phyloP scores from a whole-genome alignment of 2,888 invertebrate genomes.

The Nemotelus nigrinus region DNA sequence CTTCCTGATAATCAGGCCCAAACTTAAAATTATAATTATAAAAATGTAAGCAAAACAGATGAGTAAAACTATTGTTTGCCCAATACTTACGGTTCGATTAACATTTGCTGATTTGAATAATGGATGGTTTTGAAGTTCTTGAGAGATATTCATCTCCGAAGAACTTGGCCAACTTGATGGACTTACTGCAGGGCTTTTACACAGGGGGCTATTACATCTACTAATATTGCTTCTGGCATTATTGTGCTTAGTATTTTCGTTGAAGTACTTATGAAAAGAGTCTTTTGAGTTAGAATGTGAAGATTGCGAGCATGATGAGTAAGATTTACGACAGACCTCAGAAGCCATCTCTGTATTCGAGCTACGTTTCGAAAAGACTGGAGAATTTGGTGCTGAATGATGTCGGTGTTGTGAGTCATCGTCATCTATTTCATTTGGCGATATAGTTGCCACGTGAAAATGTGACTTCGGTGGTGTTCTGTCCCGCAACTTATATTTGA shows the following conservation, averaged over 20 bases:
- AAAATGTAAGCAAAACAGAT: no score
- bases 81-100: constrained; percentile 71
- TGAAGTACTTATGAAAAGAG: constrained; percentile 57
- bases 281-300: constrained; percentile 62
- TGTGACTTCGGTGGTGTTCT: constrained; percentile 58
- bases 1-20: no score
- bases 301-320: constrained; percentile 53
- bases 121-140: constrained; percentile 69
- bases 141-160: constrained; percentile 66
- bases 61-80: no score
- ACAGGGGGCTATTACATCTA: constrained; percentile 57
- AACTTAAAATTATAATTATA: no score
- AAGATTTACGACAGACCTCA: constrained; percentile 46
- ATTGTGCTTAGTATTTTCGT: constrained; percentile 52
- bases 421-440: constrained; percentile 16
- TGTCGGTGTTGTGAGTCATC: constrained; percentile 58
- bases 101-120: constrained; percentile 70
- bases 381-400: constrained; percentile 74
- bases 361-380: constrained; percentile 69
- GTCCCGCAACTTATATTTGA: constrained; percentile 72
- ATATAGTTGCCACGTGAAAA: constrained; percentile 45
- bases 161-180: constrained; percentile 64
- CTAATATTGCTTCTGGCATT: constrained; percentile 43
- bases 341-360: constrained; percentile 24
- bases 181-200: constrained; percentile 63